Evolutionary conservation across 2,888 invertebrate genomes (phyloP).

Genomic region (Sinotaia quadrata): DNA sequence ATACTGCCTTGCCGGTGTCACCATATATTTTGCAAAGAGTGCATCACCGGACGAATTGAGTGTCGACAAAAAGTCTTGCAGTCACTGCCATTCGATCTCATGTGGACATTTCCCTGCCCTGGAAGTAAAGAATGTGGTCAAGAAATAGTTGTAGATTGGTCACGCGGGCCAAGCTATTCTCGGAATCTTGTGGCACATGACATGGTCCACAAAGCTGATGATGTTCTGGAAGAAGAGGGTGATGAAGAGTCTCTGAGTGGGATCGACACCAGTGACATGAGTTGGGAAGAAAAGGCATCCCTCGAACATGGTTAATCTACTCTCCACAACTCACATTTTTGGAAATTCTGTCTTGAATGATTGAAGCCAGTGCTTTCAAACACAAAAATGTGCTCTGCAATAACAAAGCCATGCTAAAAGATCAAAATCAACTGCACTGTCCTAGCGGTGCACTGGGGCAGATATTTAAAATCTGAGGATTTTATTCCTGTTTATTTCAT

Average conservation of each 20-base stretch:
- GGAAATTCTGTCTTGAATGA: too few species aligned
- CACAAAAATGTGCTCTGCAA: too few species aligned
- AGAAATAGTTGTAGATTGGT: constrained; percentile 17
- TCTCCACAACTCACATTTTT: too few species aligned
- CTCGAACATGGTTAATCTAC: too few species aligned
- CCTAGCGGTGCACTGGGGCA: too few species aligned
- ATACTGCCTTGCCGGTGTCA: constrained; percentile 16
- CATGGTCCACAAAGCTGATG: background rate
- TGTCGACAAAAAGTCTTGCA: constrained; percentile 21
- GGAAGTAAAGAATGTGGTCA: constrained; percentile 14
- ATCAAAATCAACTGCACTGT: too few species aligned
- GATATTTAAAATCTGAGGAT: too few species aligned
- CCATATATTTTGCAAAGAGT: constrained; percentile 23
- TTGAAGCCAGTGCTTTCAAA: too few species aligned
- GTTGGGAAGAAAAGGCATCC: background rate
- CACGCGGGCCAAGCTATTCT: constrained; percentile 18
- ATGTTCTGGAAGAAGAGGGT: constrained; percentile 1
- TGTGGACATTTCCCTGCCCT: constrained; percentile 29
- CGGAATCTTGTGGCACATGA: constrained; percentile 20
- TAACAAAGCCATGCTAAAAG: too few species aligned
- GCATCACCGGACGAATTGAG: constrained; percentile 14
- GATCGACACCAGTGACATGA: background rate
- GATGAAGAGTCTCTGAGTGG: background rate
- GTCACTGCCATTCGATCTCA: constrained; percentile 19
- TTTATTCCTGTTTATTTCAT: too few species aligned